Base-by-base conservation (phyloP, 2,113 vertebrate species). In the Patagioenas fasciata region DNA sequence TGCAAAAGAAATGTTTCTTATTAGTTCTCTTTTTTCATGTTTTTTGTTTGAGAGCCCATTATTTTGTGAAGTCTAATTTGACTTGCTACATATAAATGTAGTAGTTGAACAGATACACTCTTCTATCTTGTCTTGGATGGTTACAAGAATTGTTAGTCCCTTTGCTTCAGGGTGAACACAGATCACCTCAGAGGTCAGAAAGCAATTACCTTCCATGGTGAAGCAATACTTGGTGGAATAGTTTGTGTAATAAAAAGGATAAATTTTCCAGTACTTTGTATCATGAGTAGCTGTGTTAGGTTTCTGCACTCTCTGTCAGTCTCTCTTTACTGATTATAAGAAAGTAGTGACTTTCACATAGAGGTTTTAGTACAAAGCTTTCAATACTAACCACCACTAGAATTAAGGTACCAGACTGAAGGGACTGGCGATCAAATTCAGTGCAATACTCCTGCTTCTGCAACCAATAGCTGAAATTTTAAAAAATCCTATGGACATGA, bases 171-270 rank as follows among this genome's bases (percentile, higher is more conserved):
- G 88, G 73, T 42, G 75, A 86, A 81, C 34, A 44, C 21, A 50
- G 80, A 88, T 86, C 93, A 80, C 48, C 48, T 94, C 70, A 44
- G 82, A 67, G 92, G 85, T 81, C 72, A 94, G 72, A 83, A 92
- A 88, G 65, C 47, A 94, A 70, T 88, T 80, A 79, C 19, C 53
- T 85, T 83, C 79, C 12, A 5, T 64, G 51, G 25, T 67, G 58
- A 78, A 86, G 60, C 60, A 69, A 78, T 91, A 57, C 31, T 88
- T n/a, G 25, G 29, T 58, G 57, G 53, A 85, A 77, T 51, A 77
- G 57, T 44, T 90, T 47, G 20, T 78, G 51, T 51, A 85, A 90
- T 78, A 85, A 62, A 65, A 91, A 24, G 48, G 71, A 80, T 90
- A 92, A 15, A 78, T 90, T 95, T 90, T 78, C 36, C 29, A 71